Evolutionary conservation across 2,113 vertebrate genomes (phyloP), one percentile per base, ranked within the genome.

Genomic region (Salvelinus sp.): DNA sequence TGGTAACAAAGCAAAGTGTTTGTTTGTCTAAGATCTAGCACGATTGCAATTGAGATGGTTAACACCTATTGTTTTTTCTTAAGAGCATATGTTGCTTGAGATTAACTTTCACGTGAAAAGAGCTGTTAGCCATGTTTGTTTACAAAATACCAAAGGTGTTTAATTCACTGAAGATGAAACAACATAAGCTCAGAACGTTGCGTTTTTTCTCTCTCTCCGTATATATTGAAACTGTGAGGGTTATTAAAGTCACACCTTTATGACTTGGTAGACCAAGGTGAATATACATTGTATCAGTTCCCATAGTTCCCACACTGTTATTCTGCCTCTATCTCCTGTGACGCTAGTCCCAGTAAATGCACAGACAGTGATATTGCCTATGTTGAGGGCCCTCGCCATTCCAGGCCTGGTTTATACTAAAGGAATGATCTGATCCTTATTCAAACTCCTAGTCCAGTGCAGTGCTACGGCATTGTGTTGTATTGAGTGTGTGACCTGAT

Each of bases 1-100:
- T 91, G 92, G 92, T 91, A 94, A 94, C 93, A 94, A 93, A 93
- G 91, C 92, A 88, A 91, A 91, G 91, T 93, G 92, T 94, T 93
- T 93, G 91, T 93, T 92, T 93, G 92, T 90, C 88, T 80, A 91
- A 91, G 91, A 93, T 88, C 84, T 90, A 86, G 83, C 73, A 88
- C 92, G 91, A 91, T 93, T 86, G 89, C 93, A 92, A 91, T 93
- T 94, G 92, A 90, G 90, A 88, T 78, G 83, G 76, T 92, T 94
- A 92, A 89, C 92, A 93, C 92, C 92, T 93, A 91, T 92, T 92
- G 91, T 91, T 73, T 68, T 70, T 30, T 57, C n/a, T 92, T 88
- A 89, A 89, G 88, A 93, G 86, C 91, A 93, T 93, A 92, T 94
- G 93, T 89, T 93, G 91, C 91, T 93, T 90, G 89, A 90, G 90